These are phyloP conservation scores for Sipha maydis DNA, from an alignment of 2,888 invertebrate species.

Conservation along the genomic window DNA sequence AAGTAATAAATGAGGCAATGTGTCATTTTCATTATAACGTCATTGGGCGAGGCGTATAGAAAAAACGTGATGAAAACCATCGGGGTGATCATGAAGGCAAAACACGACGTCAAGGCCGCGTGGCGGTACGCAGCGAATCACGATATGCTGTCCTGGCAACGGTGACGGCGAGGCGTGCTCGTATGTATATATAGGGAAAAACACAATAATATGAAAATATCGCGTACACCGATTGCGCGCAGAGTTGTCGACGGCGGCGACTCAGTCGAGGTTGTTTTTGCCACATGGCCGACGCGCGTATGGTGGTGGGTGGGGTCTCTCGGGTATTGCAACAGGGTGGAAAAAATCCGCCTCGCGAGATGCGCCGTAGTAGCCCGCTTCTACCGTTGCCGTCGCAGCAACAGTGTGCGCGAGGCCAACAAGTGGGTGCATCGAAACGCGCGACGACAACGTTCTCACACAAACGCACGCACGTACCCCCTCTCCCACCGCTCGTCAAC, in stretches of 20 bases:
- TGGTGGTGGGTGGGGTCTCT: slow-evolving; percentile 51
- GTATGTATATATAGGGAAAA: background rate
- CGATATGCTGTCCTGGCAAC: slow-evolving; percentile 11
- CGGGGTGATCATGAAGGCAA: slow-evolving; percentile 57
- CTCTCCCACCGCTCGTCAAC: slow-evolving; percentile 15
- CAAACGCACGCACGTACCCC: slow-evolving; percentile 4
- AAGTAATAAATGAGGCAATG: slow-evolving; percentile 15
- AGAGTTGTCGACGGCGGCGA: background rate
- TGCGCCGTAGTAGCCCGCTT: slow-evolving; percentile 18
- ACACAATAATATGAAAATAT: slow-evolving; percentile 9
- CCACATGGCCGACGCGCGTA: slow-evolving; percentile 38
- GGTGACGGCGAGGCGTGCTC: background rate
- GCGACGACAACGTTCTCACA: slow-evolving; percentile 29
- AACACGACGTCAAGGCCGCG: slow-evolving; percentile 63
- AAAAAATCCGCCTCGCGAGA: slow-evolving; percentile 59
- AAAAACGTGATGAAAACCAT: slow-evolving; percentile 55
- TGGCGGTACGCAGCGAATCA: slow-evolving; percentile 57
- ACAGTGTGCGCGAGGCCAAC: slow-evolving; percentile 61
- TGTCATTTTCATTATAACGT: slow-evolving; percentile 48
- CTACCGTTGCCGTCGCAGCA: slow-evolving; percentile 31
- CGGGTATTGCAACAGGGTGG: slow-evolving; percentile 61
- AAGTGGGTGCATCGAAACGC: slow-evolving; percentile 58
- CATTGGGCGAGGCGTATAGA: slow-evolving; percentile 45
- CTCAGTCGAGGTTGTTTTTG: slow-evolving; percentile 38
- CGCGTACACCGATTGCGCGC: background rate